phyloP scores from a whole-genome alignment of 2,888 invertebrate genomes.

The Salpingus planirostris region DNA sequence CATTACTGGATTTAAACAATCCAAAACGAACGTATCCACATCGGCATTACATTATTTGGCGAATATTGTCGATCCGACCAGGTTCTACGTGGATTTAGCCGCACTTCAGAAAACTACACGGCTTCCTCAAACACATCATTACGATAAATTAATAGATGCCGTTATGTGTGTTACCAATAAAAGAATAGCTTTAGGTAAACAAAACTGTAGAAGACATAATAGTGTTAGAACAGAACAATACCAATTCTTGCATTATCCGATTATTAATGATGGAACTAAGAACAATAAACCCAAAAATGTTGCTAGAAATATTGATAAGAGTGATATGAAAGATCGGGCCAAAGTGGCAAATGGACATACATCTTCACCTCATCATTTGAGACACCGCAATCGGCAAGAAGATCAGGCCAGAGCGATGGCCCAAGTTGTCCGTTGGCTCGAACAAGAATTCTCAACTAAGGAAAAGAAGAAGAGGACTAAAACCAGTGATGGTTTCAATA shows the following conservation, averaged over 20 bases:
- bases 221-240: too few species aligned
- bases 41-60: slow-evolving; percentile 21
- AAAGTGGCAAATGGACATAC: background rate
- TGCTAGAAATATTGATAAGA: slow-evolving; percentile 6
- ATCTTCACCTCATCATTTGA: slow-evolving; percentile 42
- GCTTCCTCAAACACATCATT: slow-evolving; percentile 23
- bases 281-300: slow-evolving; percentile 10
- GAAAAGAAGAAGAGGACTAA: slow-evolving; percentile 16
- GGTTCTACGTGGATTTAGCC: slow-evolving; percentile 28
- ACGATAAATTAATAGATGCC: slow-evolving; percentile 30
- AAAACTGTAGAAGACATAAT: too few species aligned
- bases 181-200: slow-evolving; percentile 17
- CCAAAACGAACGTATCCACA: slow-evolving; percentile 17
- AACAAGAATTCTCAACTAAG: slow-evolving; percentile 36
- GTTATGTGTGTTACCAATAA: slow-evolving; percentile 30
- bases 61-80: slow-evolving; percentile 26
- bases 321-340: slow-evolving; percentile 16
- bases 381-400: slow-evolving; percentile 52
- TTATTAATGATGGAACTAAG: slow-evolving; percentile 19
- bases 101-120: slow-evolving; percentile 27
- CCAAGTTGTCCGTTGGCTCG: slow-evolving; percentile 46
- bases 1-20: too few species aligned
- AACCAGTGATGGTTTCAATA: slow-evolving; percentile 5
- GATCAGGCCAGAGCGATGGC: slow-evolving; percentile 53
- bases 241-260: slow-evolving; percentile 27